phyloP scores from a whole-genome alignment of 2,113 vertebrate genomes.

The Eolophus roseicapilla region DNA sequence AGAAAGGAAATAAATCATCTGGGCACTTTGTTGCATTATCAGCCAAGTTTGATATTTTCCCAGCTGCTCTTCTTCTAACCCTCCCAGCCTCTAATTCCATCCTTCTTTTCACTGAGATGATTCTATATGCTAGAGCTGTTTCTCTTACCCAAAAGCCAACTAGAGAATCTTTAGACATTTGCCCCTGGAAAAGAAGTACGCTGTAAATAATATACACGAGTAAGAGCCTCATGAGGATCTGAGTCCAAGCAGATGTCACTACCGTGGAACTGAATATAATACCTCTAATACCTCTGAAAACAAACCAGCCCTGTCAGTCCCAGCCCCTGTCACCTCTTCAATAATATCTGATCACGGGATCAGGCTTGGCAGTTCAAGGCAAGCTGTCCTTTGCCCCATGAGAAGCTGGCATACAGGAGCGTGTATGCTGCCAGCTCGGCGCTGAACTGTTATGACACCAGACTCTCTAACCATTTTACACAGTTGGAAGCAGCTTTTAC shows the following conservation, averaged over 20 bases:
- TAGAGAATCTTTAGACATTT: conserved; percentile 34
- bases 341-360: neutral
- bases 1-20: neutral
- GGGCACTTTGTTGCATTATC: neutral
- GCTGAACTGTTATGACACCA: neutral
- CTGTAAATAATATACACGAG: conserved; percentile 2
- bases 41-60: conserved; percentile 22
- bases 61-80: neutral
- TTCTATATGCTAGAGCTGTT: neutral
- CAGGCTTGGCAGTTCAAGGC: neutral
- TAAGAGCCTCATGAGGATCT: neutral
- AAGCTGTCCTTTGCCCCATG: neutral
- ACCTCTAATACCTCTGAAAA: neutral
- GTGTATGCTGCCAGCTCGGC: neutral
- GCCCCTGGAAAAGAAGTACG: neutral
- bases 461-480: neutral
- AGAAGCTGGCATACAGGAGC: neutral
- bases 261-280: neutral
- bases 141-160: neutral
- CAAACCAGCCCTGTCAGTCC: neutral
- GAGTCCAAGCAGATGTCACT: conserved; percentile 24
- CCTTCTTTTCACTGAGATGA: conserved; percentile 18
- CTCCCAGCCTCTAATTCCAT: neutral
- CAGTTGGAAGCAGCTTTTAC: conserved; percentile 40
- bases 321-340: neutral